These are phyloP conservation scores for Diphyllodes magnificus DNA, from an alignment of 2,113 vertebrate genomes.

Conservation along the genomic window DNA sequence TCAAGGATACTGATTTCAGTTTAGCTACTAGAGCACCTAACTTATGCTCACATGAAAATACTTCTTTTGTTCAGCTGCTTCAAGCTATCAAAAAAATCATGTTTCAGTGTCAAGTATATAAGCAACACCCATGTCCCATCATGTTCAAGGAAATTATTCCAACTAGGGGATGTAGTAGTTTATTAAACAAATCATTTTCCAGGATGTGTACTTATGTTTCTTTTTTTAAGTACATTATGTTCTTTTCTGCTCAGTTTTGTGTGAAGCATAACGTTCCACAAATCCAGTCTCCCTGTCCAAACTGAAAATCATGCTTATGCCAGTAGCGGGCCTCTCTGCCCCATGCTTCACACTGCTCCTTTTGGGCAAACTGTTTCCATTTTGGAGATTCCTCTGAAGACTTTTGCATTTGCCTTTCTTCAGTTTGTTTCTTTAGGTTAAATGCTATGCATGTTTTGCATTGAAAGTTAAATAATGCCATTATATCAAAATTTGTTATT, in stretches of 20 bases:
- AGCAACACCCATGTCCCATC: constrained; percentile 16
- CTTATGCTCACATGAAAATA: not conserved
- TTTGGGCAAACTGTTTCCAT: not conserved
- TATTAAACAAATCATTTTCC: constrained; percentile 55
- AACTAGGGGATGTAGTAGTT: constrained; percentile 40
- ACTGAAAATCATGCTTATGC: not conserved
- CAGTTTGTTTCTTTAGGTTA: not conserved
- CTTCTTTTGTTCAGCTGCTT: not conserved
- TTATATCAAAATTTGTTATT: not conserved
- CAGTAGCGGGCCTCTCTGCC: not conserved
- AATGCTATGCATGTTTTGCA: not conserved
- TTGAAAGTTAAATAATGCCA: not conserved
- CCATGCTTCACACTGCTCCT: not conserved
- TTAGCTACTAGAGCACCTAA: not conserved
- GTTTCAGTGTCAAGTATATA: not conserved
- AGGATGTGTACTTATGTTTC: constrained; percentile 17
- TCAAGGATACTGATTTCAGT: not conserved
- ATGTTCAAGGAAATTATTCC: constrained; percentile 27
- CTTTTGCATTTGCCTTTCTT: not conserved
- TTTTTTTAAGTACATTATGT: constrained; percentile 16
- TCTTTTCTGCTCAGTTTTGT: not conserved
- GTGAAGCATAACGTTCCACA: not conserved
- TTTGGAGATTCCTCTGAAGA: not conserved
- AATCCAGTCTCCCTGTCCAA: not conserved
- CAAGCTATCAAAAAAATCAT: not conserved